phyloP scores from a whole-genome alignment of 2,888 invertebrate genomes.

The Stenchaetothrips biformis region DNA sequence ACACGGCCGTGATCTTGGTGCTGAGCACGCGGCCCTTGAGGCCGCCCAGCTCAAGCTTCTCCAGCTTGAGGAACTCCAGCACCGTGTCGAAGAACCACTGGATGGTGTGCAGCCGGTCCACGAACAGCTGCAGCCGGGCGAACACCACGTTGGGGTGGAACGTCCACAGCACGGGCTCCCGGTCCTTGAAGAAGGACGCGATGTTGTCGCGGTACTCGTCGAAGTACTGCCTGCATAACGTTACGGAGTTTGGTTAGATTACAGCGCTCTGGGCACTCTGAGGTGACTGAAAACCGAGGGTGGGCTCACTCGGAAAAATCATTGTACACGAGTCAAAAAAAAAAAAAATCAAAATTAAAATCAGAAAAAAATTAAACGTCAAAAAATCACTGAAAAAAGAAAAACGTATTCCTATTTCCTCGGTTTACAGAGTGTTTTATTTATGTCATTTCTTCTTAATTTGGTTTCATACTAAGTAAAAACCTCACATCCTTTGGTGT shows the following conservation, averaged over 20 bases:
- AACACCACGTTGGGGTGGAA: conserved; percentile 80
- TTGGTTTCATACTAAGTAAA: too few relatives aligned
- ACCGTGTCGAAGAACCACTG: conserved; percentile 88
- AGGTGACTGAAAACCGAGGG: background rate
- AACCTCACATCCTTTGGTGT: too few relatives aligned
- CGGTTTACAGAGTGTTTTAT: too few relatives aligned
- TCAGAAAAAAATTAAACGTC: too few relatives aligned
- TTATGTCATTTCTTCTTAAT: too few relatives aligned
- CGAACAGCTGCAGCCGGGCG: conserved; percentile 69
- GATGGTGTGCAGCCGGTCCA: conserved; percentile 70
- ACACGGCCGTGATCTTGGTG: conserved; percentile 70
- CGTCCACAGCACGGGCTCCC: conserved; percentile 62
- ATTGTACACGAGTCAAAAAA: conserved; percentile 17
- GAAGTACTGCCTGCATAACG: conserved; percentile 56
- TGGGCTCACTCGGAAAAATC: too few relatives aligned
- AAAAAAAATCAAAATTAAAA: conserved; percentile 32
- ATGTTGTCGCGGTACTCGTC: conserved; percentile 66
- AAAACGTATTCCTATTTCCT: too few relatives aligned
- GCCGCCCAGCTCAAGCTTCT: conserved; percentile 92
- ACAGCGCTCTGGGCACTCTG: too few relatives aligned
- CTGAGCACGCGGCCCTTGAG: conserved; percentile 75
- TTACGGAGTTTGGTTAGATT: too few relatives aligned
- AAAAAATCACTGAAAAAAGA: too few relatives aligned
- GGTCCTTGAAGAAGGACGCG: conserved; percentile 59
- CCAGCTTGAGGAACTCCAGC: conserved; percentile 87